Evolutionary conservation across 2,113 vertebrate genomes (phyloP), one percentile per base, ranked within the genome.

Genomic region (Microtus montanus): DNA sequence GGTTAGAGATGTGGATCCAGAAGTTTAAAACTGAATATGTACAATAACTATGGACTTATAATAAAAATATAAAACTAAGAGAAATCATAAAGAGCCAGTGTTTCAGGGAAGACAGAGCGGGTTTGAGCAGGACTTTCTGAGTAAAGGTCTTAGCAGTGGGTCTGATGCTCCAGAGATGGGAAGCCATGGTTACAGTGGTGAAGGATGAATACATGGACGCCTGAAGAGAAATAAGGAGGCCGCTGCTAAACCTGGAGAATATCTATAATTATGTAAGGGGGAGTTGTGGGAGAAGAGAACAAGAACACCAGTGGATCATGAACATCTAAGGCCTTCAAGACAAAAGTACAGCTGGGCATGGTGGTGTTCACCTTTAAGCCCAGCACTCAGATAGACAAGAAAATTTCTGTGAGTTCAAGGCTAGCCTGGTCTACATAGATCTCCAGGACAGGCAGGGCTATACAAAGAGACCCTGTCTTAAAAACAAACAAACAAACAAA

Each of bases 291-390:
- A 63, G 58, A 82, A 86, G 84, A 93, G 24, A 87, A 79, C 5
- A 64, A 41, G 47, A 94, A 30, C 22, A 71, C 26, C 82, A 75
- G 74, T 15, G 1, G 30, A 91, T n/a, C 54, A 64, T 79, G 64
- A 92, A 6, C 86, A 87, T 75, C 64, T 94, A 92, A 89, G 44
- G 75, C 20, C 93, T 90, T 90, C 49, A 91, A 95, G 41, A 90
- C 73, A 84, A 96, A 88, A 35, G 2, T 4, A 73, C n/a, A 41
- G 71, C n/a, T 11, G n/a, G n/a, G 71, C 1, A 47, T 28, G 24
- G 41, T 5, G 12, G 5, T 13, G 15, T 24, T 13, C 10, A 28
- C 10, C 41, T 28, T 75, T 28, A 47, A 47, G 24, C 74, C 41
- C 74, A 47, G 82, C 58, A 64, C 26, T 17, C 49, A 52, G 49